Evolutionary conservation across 2,797 vertebrate genomes (phyloP), one percentile per base, ranked within the genome.

Genomic region (Hoplostethus mediterraneus): DNA sequence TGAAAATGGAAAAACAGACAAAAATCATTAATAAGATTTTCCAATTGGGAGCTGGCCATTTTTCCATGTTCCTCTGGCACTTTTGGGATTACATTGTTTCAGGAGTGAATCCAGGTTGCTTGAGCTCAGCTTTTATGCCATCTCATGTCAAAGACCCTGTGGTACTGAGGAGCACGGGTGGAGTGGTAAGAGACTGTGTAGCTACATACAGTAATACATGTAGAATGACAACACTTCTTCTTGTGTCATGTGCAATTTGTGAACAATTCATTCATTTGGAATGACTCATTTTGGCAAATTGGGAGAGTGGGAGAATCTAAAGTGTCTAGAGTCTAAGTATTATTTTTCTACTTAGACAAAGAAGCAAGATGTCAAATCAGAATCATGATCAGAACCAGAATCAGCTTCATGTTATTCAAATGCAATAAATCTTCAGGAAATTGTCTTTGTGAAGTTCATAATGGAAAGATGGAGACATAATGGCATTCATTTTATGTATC

Each of bases 1-100:
- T 28, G 28, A 28, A 77, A 66, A 62, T 0, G 49, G 76, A 74
- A 79, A 88, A 81, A 82, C 77, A 83, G 82, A 84, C 81, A 86
- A 66, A 89, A 82, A 75, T 73, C 77, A 85, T 92, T 81, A 82
- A 75, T 56, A 84, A 76, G 52, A 68, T 77, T 87, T 90, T 87
- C 86, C 82, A 74, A 45, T 69, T 77, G 21, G 16, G 28, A 68
- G 17, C 33, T 33, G 12, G 16, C 48, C 53, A 73, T 66, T 75
- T 73, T 74, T 84, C 56, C 53, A 64, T 4, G 0, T 42, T 57
- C 48, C 36, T 51, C 54, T 80, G 63, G 71, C 81, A 71, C 68
- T 49, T 67, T 42, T 14, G 49, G 53, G 44, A 52, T 66, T 31
- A 16, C 28, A 60, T 77, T 73, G 79, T 83, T 85, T 64, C 30